Base-by-base conservation (phyloP, 2,888 invertebrate species). In the Lutraria lutraria region DNA sequence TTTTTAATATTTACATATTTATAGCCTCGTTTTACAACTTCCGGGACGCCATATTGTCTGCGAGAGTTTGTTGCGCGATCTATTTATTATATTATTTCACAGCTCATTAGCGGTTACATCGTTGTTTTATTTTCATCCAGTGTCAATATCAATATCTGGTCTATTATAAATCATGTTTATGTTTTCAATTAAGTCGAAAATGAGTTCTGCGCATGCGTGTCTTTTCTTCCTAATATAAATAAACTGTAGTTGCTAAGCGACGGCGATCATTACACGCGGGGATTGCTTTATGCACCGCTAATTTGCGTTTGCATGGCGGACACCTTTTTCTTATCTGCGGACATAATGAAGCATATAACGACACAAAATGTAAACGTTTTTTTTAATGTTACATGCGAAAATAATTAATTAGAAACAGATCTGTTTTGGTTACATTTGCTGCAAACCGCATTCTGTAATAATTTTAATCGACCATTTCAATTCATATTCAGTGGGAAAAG, bases 11-110 rank as follows among this genome's bases (percentile, higher is more conserved):
- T 68, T 68, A 68, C 63, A 68, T 68, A 68, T 68, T 68, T 68
- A 68, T 10, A 25, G 63, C n/a, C 63, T 68, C 63, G 63, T 68
- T 68, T 68, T 68, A 68, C 63, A 25, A 68, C 63, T 68, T 68
- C n/a, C 63, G 10, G 10, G 63, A n/a, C 63, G 63, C 63, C 63
- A 68, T 68, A 4, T 68, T 25, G 63, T 68, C 63, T 68, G 25
- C 3, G 25, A 68, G 63, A 12, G 12, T 8, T 8, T 25, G 0
- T 68, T 68, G 63, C 12, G n/a, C 25, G 25, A 68, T 25, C 2
- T 13, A 68, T n/a, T 25, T 25, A 25, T 25, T 68, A 68, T 25
- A 25, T 25, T 12, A n/a, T 13, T 25, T 25, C n/a, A 68, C 25
- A n/a, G 25, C 63, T 56, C 56, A 68, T 25, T 12, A 68, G 25